These are phyloP conservation scores for Grus americana DNA, from an alignment of 2,113 vertebrate species.

Conservation along the genomic window DNA sequence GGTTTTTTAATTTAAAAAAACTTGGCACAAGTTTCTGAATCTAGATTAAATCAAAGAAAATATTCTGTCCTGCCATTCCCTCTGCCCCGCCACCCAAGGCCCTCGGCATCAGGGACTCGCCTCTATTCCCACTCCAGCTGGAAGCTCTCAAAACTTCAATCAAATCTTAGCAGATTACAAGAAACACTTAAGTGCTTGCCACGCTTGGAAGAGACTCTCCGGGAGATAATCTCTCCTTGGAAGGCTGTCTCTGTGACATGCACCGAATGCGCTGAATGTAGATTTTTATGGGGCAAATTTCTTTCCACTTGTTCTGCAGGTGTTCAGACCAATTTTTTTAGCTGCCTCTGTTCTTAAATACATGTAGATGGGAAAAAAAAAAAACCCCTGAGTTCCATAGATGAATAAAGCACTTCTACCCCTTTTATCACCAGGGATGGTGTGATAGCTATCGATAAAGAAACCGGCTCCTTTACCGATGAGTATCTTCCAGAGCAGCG, in stretches of 20 bases:
- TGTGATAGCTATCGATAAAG: slow-evolving; percentile 85
- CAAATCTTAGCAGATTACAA: neutral
- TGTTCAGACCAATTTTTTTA: neutral
- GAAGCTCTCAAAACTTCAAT: neutral
- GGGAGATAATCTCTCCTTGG: neutral
- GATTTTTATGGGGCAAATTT: neutral
- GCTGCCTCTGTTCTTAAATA: neutral
- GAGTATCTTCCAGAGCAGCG: slow-evolving; percentile 94
- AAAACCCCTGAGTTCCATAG: rapidly evolving
- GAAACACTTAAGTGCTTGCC: neutral
- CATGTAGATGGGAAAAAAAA: rapidly evolving
- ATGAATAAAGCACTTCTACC: neutral
- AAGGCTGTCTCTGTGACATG: neutral
- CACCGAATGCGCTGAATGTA: neutral
- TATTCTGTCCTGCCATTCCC: neutral
- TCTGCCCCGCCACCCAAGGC: neutral
- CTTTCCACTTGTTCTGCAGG: neutral
- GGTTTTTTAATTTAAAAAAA: neutral
- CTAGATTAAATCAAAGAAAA: neutral
- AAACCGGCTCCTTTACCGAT: slow-evolving; percentile 82
- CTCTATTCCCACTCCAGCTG: slow-evolving; percentile 4
- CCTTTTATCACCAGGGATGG: slow-evolving; percentile 82
- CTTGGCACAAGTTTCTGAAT: neutral
- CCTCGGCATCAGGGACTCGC: neutral
- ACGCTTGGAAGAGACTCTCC: neutral